A percentile compares a stretch with the other conserved stretches of the same genome.
phyloP scores from a whole-genome alignment of 2,113 vertebrate genomes.

The Accipiter cooperii region DNA sequence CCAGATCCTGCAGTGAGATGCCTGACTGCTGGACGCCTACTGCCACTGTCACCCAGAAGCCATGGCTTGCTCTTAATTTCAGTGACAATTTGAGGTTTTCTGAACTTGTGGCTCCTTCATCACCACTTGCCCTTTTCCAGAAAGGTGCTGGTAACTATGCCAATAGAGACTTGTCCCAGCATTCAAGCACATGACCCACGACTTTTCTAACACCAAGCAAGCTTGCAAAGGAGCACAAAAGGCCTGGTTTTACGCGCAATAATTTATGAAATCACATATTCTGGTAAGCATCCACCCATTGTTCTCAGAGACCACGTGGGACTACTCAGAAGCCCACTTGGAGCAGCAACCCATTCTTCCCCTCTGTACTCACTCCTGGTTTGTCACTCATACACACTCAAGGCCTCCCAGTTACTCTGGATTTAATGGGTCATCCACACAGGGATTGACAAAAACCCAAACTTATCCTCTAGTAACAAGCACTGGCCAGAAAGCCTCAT shows the following conservation, averaged over 20 bases:
- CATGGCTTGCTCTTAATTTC: not conserved
- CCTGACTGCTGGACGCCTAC: not conserved
- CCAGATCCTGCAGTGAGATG: not conserved
- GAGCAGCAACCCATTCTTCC: not conserved
- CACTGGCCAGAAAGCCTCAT: not conserved
- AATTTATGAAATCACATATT: not conserved
- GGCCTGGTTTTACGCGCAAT: not conserved
- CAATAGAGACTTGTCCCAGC: not conserved
- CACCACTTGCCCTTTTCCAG: not conserved
- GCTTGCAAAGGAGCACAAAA: not conserved
- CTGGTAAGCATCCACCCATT: not conserved
- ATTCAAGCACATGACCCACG: not conserved
- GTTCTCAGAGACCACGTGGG: not conserved
- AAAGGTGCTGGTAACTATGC: not conserved
- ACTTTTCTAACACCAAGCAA: not conserved
- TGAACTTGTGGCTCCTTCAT: not conserved
- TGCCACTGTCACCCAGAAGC: rapidly evolving
- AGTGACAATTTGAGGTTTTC: not conserved
- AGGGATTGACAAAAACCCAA: not conserved
- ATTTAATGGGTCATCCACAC: not conserved
- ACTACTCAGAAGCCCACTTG: not conserved
- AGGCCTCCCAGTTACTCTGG: not conserved
- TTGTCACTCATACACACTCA: not conserved
- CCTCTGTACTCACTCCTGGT: not conserved
- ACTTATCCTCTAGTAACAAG: not conserved